Base-by-base conservation (phyloP, 2,888 invertebrate genomes). In the Microdon myrmicae region DNA sequence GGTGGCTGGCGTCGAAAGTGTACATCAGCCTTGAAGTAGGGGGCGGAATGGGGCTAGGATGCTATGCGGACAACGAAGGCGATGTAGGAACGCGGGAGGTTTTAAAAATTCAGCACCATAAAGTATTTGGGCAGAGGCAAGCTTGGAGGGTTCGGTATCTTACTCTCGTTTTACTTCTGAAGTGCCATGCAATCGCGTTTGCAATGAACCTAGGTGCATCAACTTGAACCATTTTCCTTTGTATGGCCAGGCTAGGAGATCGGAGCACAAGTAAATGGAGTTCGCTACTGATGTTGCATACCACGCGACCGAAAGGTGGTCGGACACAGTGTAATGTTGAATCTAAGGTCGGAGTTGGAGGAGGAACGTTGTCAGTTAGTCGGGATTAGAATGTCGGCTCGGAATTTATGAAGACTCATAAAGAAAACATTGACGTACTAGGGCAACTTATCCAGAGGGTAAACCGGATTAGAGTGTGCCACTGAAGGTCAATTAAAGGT, bases 141-240 rank as follows among this genome's bases (percentile, higher is more conserved):
- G 41, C 29, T 28, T 28, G 23, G n/a, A 28, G 16, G 16, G 37
- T 48, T 2, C 9, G 4, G 26, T 6, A 17, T 26, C 16, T 37
- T 60, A 60, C 54, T 54, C 59, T 53, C 59, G 45, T 59, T 56
- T 58, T 51, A 49, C 45, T n/a, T n/a, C 61, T 49, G 49, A 56
- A 56, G 55, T 61, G 55, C 49, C 44, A 22, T 64, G 51, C 61
- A 64, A 56, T 64, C 41, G 61, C 41, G 44, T 64, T 51, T 45
- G 41, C 56, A 51, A 45, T 41, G 56, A 53, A 47, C 51, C 39
- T 9, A 51, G 44, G 44, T 44, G 28, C 43, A 48, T 60, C 35
- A 23, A 37, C 31, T 43, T n/a, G n/a, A n/a, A n/a, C n/a, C n/a
- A n/a, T n/a, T 38, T 37, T 35, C 47, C 47, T 37, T 23, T 29